Base-by-base conservation (phyloP, 2,888 invertebrate genomes). In the Drosophila mimetica region DNA sequence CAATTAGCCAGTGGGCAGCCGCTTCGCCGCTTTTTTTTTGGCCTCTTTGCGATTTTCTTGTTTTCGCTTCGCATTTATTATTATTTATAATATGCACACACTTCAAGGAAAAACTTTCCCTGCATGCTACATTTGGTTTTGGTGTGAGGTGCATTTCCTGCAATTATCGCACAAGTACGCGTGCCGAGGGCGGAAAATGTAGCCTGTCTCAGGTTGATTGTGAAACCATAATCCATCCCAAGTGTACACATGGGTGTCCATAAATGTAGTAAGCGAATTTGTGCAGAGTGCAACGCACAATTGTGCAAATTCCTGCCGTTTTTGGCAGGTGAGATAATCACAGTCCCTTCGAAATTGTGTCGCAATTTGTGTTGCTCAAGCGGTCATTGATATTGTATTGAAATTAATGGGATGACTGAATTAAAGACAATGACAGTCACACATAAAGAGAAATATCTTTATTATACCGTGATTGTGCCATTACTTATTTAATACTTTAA, bases 21-120 rank as follows among this genome's bases (percentile, higher is more conserved):
- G 18, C n/a, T n/a, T n/a, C 44, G 44, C 37, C 30, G 25, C 13
- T 50, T 34, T 51, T 50, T 34, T 51, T 61, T 54, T 50, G 67
- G 57, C 41, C 59, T 20, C 46, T 36, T 52, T 70, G 60, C 51
- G 36, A 47, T 58, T 73, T 55, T 73, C 58, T 63, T 52, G 74
- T 76, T 63, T 58, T 48, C 52, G 58, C 37, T 42, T 63, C 42
- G 64, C 58, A 53, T 51, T 64, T 54, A 65, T 57, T 71, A 74
- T 80, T 74, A 79, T 82, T 82, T 76, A 73, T 73, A 72, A 58
- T 58, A 71, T 60, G 76, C 73, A 74, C 73, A 74, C 74, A 73
- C 51, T 77, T 74, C 64, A 65, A 70, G 81, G 85, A 81, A 84
- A 78, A 81, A 79, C 79, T 79, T 79, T 79, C 79, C 70, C 79